A percentile compares a stretch with the other conserved stretches of the same genome.
phyloP scores from a whole-genome alignment of 2,888 invertebrate species.

The Acanthosoma haemorrhoidale region DNA sequence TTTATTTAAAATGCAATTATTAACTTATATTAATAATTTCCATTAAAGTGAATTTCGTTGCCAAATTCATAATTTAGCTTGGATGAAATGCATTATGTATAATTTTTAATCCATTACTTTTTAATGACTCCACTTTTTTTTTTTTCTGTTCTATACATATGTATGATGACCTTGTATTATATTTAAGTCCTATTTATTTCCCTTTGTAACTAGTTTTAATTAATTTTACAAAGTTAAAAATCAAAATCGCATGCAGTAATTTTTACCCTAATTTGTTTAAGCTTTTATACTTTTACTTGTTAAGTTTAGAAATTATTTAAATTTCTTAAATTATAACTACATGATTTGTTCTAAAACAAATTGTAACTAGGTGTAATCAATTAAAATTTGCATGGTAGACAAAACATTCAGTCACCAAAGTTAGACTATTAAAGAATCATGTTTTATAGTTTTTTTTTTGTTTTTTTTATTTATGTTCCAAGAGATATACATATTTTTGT shows the following conservation, averaged over 20 bases:
- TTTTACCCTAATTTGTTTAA: background rate
- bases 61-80: constrained; percentile 19
- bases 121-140: background rate
- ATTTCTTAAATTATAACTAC: background rate
- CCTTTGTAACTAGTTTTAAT: background rate
- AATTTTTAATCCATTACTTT: constrained; percentile 8
- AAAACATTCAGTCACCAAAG: background rate
- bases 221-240: background rate
- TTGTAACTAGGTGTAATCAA: background rate
- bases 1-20: constrained; percentile 6
- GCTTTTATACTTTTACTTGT: background rate
- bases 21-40: background rate
- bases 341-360: constrained; percentile 3
- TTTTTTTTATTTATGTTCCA: background rate
- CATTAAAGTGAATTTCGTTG: constrained; percentile 4
- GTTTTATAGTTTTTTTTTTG: background rate
- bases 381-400: constrained; percentile 1
- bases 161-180: constrained; percentile 2
- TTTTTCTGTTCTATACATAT: no score
- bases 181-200: constrained; percentile 2
- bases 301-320: background rate
- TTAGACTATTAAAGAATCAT: background rate
- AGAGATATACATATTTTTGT: constrained; percentile 12
- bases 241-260: constrained; percentile 1
- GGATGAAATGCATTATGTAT: constrained; percentile 8